Conservation (phyloP, 2,888 invertebrate genomes). For the Morinoia aosen region DNA sequence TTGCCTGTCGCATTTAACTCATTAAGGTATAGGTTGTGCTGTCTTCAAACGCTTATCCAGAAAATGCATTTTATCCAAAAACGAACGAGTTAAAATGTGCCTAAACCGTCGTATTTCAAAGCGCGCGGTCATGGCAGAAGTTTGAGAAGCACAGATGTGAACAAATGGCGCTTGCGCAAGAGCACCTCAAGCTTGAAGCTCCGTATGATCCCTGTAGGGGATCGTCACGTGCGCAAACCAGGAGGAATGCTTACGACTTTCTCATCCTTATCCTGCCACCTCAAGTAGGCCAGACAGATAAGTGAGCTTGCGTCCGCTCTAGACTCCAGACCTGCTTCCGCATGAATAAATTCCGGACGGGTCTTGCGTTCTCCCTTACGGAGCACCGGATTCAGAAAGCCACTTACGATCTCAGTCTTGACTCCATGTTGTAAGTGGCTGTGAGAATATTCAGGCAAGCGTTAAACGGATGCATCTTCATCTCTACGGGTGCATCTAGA, state of each 20-base stretch:
- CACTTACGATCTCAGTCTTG: background rate
- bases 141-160: background rate
- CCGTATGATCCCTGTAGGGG: background rate
- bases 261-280: slow-evolving; percentile 24
- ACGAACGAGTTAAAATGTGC: too few relatives aligned
- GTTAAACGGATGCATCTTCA: background rate
- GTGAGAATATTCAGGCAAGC: background rate
- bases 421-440: background rate
- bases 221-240: background rate
- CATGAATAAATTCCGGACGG: slow-evolving; percentile 46
- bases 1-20: background rate
- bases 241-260: background rate
- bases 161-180: background rate
- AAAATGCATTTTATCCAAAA: too few relatives aligned
- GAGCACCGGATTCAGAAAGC: background rate
- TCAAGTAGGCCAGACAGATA: slow-evolving; percentile 47
- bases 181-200: slow-evolving; percentile 10
- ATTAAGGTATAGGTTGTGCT: too few relatives aligned
- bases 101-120: background rate
- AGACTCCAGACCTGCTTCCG: background rate
- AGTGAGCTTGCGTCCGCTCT: slow-evolving; percentile 11
- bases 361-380: background rate
- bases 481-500: background rate
- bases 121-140: background rate
- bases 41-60: too few relatives aligned